phyloP scores from a whole-genome alignment of 2,113 vertebrate genomes.

The Forbesichthys agassizii region DNA sequence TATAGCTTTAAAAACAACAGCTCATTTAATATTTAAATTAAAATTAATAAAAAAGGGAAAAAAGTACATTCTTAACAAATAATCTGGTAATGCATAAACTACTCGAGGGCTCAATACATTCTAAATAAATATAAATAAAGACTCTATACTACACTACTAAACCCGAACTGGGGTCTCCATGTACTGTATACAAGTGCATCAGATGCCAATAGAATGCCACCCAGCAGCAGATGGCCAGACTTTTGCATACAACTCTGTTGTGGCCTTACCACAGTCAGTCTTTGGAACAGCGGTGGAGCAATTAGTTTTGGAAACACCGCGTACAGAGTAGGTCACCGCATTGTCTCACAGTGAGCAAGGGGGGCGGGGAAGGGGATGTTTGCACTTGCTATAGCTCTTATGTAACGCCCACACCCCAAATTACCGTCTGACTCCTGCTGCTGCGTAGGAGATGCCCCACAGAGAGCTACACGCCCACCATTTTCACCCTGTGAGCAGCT shows the following conservation, averaged over 20 bases:
- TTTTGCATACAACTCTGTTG: background rate
- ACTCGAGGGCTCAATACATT: too few relatives aligned
- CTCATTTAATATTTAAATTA: too few relatives aligned
- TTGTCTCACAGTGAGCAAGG: conserved; percentile 36
- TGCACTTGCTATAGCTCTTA: conserved; percentile 43
- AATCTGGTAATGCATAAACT: too few relatives aligned
- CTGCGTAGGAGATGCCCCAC: conserved; percentile 35
- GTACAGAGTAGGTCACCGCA: conserved; percentile 15
- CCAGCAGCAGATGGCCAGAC: background rate
- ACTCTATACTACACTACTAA: too few relatives aligned
- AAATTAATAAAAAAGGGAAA: too few relatives aligned
- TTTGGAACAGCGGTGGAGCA: conserved; percentile 1
- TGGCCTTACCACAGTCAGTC: conserved; percentile 24
- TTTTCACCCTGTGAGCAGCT: conserved; percentile 21
- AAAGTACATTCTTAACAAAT: too few relatives aligned
- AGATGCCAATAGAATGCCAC: too few relatives aligned
- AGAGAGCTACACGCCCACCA: conserved; percentile 43
- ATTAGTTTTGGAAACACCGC: conserved; percentile 42
- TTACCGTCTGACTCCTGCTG: conserved; percentile 49
- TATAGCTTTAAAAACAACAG: too few relatives aligned
- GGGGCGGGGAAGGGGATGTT: conserved; percentile 18
- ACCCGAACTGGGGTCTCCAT: too few relatives aligned
- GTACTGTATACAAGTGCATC: too few relatives aligned
- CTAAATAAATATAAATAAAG: too few relatives aligned
- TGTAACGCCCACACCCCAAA: conserved; percentile 55